Base-by-base conservation (phyloP, 53 echinoderm and acorn worm species). In the Antedon mediterranea region DNA sequence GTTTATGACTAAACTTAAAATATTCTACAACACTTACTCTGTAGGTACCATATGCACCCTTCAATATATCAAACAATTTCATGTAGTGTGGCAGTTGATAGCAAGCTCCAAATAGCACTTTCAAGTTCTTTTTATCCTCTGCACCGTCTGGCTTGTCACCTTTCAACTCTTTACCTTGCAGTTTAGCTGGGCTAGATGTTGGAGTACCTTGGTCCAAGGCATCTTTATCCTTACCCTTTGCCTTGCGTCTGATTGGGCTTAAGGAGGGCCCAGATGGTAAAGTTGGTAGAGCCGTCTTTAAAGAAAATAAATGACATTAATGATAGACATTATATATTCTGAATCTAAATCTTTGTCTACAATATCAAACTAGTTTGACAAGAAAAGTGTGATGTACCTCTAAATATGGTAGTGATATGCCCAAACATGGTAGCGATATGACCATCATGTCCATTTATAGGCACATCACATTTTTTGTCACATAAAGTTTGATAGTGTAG, bases 21-120 rank as follows among this genome's bases (percentile, higher is more conserved):
- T 37, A 4, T 37, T 6, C 37, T 37, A 6, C 11, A 6, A 6
- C 4, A 0, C 75, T 44, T 77, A 95, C 97, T 86, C 85, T 95
- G 86, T 88, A 95, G 72, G 85, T 89, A 34, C 80, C 84, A 74
- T 86, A 89, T 26, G 97, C 89, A 23, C 86, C 87, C 42, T 87
- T 91, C 75, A 98, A 73, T 14, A 82, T 74, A 34, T 98, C 98
- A 83, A 91, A 98, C 26, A 98, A 76, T 37, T 82, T 90, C 93
- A 93, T 98, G 85, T 98, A 98, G 44, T 90, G 98, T 34, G 92
- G 93, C 29, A 88, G 86, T 29, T 93, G 98, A 77, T 92, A 88
- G 82, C 92, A 98, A 72, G 93, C 87, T 30, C 90, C 98, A 31
- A 85, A 85, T 43, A 82, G 86, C 30, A 93, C 88, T 82, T 93